Evolutionary conservation across 2,797 vertebrate species (phyloP), one percentile per base, ranked within the genome.

Genomic region (Tauraco hartlaubi): DNA sequence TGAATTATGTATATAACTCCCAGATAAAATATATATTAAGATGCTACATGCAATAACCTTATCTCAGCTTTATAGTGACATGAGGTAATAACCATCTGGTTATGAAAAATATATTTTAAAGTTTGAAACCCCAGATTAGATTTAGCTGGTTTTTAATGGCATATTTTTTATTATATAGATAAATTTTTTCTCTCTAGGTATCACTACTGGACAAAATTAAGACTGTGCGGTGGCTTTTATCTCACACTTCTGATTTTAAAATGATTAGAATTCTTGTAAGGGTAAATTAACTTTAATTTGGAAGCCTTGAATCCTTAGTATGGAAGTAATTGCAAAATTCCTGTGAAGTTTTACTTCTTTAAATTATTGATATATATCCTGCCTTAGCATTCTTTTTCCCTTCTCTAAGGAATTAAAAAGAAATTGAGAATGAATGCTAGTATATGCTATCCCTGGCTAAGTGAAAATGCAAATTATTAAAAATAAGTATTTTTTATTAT

Each of bases 21-120:
- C 18, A 79, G 81, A 93, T 95, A 95, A 94, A 96, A 95, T 86
- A 94, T 86, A 96, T 93, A 92, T 94, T 92, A 94, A 89, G 81
- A 92, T 39, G 61, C 75, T 92, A 92, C 67, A 87, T 76, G 81
- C 81, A 96, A 95, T 96, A 96, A 93, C 86, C 92, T 97, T 88
- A 96, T 78, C 86, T 87, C 93, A 94, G 78, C 93, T 96, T 96
- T 94, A 94, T 92, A 90, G 62, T 86, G 88, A 76, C 95, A 93
- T 4, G 2, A 96, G 59, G 71, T 83, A 96, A 95, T 96, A 94
- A 88, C 71, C 59, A 82, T 59, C 86, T 25, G 77, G 85, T 93
- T 90, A 95, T 95, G 83, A 96, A 93, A 96, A 92, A 94, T 95
- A 69, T 59, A 74, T 94, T 93, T 96, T 92, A 84, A 88, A 79